Base-by-base conservation (phyloP, 2,113 vertebrate genomes). In the Ctenodactylus gundi region DNA sequence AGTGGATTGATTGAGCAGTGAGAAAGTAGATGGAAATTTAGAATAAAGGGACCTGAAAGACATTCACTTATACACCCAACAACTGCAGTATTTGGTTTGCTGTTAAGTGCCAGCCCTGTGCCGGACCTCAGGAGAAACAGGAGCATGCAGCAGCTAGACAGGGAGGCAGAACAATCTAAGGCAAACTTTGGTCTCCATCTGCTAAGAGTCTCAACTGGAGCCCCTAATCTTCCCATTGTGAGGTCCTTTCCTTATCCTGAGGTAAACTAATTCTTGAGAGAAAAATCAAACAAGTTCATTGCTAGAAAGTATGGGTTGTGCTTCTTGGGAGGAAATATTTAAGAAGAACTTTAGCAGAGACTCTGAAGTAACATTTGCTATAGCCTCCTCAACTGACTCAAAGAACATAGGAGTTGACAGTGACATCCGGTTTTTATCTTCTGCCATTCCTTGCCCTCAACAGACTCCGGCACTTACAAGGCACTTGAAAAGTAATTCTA, bases 261-360 rank as follows among this genome's bases (percentile, higher is more conserved):
- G 25, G 73, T 80, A 34, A 76, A 46, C 27, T 62, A 73, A 53
- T 95, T 76, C 55, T 70, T 76, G 77, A 82, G 25, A 75, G 62
- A 34, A 39, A 76, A 89, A 44, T 39, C 49, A 51, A 46, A 75
- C 31, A 57, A 12, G 65, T 51, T 23, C 39, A 23, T 34, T 85
- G 18, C 41, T 72, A 67, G 57, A 62, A 49, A 95, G 86, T 23
- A 72, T 55, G 55, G 23, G 27, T 53, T 72, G 17, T 82, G 67
- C 73, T 89, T 78, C 78, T 29, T 25, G 31, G 3, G 4, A 73
- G 6, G 39, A 80, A 57, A 65, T 13, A 60, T 87, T 72, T 36
- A 46, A 55, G 67, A 34, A 90, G 41, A 75, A 14, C 7, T 49
- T 27, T n/a, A 57, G 34, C 23, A 9, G 25, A 58, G 5, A 11